Base-by-base conservation (phyloP, 2,113 vertebrate species). In the Promerops cafer region DNA sequence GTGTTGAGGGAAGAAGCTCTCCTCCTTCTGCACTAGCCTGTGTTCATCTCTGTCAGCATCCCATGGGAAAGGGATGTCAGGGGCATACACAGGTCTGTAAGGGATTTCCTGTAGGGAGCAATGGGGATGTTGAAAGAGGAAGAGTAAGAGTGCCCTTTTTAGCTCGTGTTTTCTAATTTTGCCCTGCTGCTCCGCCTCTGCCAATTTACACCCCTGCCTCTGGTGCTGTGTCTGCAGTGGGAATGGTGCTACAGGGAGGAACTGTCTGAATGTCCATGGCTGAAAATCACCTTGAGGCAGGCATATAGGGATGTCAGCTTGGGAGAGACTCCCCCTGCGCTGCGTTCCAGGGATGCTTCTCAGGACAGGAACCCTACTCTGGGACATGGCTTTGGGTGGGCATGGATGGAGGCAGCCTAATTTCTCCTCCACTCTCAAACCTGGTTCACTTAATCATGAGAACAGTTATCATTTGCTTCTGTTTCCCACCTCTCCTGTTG, bases 271-370 rank as follows among this genome's bases (percentile, higher is more conserved):
- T n/a, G 22, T 60, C 50, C 21, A 9, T 31, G 26, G 30, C 52
- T 83, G 56, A 61, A 83, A 52, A 39, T 72, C 7, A 4, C 49
- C 59, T 81, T 50, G 30, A 64, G 80, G 69, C 16, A 40, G 39
- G 49, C 0, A 0, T 3, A 0, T 4, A 15, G 14, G 45, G n/a
- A 12, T 1, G 1, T 71, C 39, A 13, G 24, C 33, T 1, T 44
- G 15, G 78, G 45, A 15, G 23, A 54, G n/a, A 85, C 2, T n/a
- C 5, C 5, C 45, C 1, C 1, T 3, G 20, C 0, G 0, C 79
- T 47, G 33, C 0, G 0, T 60, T 79, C 56, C 10, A 31, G 56
- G 39, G 71, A 33, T 57, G 42, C 42, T 75, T 70, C 75, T 63
- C 2, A 1, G 60, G 39, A 61, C 8, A 1, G 1, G 1, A 35